These are phyloP conservation scores for Anolis apletophallus DNA, from an alignment of 2,797 vertebrate genomes.

Conservation along the genomic window DNA sequence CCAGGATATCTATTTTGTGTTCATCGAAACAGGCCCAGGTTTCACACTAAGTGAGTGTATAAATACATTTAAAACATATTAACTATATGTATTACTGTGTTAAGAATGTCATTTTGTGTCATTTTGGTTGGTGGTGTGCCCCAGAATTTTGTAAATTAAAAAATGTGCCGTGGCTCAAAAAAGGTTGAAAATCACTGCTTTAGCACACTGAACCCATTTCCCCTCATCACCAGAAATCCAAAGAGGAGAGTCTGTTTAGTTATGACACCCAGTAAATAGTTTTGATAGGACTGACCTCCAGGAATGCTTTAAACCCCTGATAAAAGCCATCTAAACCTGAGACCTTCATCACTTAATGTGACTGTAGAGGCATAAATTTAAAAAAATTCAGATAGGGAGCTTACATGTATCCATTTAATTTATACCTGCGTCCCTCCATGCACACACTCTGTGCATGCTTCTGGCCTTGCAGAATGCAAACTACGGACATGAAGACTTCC, in stretches of 20 bases:
- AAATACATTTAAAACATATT: too few relatives aligned
- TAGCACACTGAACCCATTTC: neutral
- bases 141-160: too few relatives aligned
- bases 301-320: neutral
- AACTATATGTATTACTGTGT: too few relatives aligned
- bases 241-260: neutral
- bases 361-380: neutral
- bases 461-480: slow-evolving; percentile 35
- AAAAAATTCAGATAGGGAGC: neutral
- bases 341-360: neutral
- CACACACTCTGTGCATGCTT: neutral
- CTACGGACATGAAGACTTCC: neutral
- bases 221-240: neutral
- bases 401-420: neutral
- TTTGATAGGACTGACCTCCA: neutral
- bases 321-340: neutral
- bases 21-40: too few relatives aligned
- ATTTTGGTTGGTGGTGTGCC: too few relatives aligned
- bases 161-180: too few relatives aligned
- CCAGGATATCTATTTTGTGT: too few relatives aligned
- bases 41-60: too few relatives aligned
- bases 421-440: too few relatives aligned
- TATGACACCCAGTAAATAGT: neutral
- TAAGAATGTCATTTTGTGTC: too few relatives aligned
- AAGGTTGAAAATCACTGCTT: too few relatives aligned